Percentiles rank a stretch among this genome's conserved stretches.
These are phyloP conservation scores for Ophioninae sp. DNA, from an alignment of 2,888 invertebrate genomes.

Conservation along the genomic window DNA sequence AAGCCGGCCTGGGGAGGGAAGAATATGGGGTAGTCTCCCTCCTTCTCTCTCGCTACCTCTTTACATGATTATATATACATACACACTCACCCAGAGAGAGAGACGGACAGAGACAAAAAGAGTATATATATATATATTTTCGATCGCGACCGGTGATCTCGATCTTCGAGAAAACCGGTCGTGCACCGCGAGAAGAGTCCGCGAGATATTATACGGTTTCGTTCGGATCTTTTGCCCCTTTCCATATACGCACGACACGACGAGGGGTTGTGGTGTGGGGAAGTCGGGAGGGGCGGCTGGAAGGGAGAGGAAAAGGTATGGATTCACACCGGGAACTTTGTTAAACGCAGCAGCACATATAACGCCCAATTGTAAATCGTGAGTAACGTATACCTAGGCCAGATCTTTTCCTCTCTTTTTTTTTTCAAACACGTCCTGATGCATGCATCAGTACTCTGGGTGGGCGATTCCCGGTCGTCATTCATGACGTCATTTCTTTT, in stretches of 20 bases:
- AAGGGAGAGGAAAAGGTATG: background rate
- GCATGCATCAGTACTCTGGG: no score
- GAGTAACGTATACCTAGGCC: slow-evolving; percentile 70
- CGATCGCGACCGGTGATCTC: slow-evolving; percentile 58
- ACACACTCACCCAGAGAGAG: no score
- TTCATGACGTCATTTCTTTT: no score
- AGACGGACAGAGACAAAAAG: no score
- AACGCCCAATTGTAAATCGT: slow-evolving; percentile 73
- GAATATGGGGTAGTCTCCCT: slow-evolving; percentile 15
- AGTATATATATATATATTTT: background rate
- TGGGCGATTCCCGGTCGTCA: no score
- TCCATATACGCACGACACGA: slow-evolving; percentile 41
- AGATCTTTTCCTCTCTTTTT: slow-evolving; percentile 48
- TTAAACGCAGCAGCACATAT: slow-evolving; percentile 47
- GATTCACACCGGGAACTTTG: slow-evolving; percentile 23
- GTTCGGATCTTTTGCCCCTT: slow-evolving; percentile 40
- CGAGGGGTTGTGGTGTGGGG: background rate
- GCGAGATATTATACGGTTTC: slow-evolving; percentile 51
- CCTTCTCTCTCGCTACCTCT: slow-evolving; percentile 21
- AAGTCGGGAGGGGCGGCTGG: slow-evolving; percentile 8
- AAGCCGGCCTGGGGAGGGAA: slow-evolving; percentile 7
- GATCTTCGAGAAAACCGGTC: slow-evolving; percentile 67
- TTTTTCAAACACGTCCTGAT: background rate
- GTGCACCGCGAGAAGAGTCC: slow-evolving; percentile 59
- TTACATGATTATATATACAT: background rate